Evolutionary conservation across 2,113 vertebrate species (phyloP), one percentile per base, ranked within the genome.

Genomic region (Pelecanoides urinatrix): DNA sequence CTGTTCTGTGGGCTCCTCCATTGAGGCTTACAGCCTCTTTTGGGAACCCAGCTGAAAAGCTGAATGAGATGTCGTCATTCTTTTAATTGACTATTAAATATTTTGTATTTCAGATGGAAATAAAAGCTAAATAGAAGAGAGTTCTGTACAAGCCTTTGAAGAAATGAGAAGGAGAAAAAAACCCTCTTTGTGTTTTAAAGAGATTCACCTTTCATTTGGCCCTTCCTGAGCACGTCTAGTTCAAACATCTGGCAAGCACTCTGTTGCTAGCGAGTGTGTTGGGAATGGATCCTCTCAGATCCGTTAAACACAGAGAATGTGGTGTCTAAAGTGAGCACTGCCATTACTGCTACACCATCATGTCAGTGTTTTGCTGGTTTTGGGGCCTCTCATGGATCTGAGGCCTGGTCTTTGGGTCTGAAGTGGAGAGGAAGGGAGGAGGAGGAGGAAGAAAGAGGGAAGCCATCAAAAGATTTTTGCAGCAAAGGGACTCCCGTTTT

Each of bases 271-370:
- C 40, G 27, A 21, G 55, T 11, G 16, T 38, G 13, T 12, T 61
- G 50, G 73, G 84, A 93, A 42, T 8, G 8, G 63, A 25, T 78
- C 45, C 4, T 29, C 21, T 55, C 47, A 50, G 25, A 42, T 29
- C 8, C 26, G 4, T 29, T 17, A 6, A 59, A 62, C 8, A 11
- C 19, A 26, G 65, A 71, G 29, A 36, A 17, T 1, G 8, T 23
- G 30, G 15, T 20, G 22, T 59, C 61, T 70, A 3, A 77, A 85
- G 38, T 1, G 32, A 63, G 2, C 0, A 0, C 22, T 84, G 26
- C 10, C 23, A 3, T 12, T 18, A 11, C 32, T 30, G 52, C n/a
- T 32, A 3, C 38, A 29, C 5, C 1, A 25, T 32, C 2, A 2
- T 16, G 17, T 22, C 50, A 10, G 22, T 38, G 34, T 16, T 29